phyloP scores from a whole-genome alignment of 2,113 vertebrate genomes.

The Thryonomys swinderianus region DNA sequence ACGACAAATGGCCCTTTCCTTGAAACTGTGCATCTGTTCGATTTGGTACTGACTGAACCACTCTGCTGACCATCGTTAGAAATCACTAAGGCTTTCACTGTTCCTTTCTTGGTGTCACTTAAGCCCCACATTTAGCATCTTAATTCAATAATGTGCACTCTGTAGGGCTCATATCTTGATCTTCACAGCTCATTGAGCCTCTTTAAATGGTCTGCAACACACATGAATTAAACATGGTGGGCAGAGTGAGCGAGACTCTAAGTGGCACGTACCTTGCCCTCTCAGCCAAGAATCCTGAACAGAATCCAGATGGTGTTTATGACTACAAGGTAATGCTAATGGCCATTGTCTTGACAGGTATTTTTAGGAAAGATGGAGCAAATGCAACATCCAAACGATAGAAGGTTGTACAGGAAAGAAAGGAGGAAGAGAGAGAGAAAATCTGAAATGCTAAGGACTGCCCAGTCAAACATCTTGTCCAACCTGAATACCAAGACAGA shows the following conservation, averaged over 20 bases:
- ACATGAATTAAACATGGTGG: constrained; percentile 79
- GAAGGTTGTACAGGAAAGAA: neutral
- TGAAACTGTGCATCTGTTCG: constrained; percentile 71
- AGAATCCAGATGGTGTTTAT: constrained; percentile 7
- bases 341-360: neutral
- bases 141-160: constrained; percentile 77
- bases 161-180: constrained; percentile 70
- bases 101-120: constrained; percentile 44
- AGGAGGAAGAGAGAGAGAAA: neutral
- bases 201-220: constrained; percentile 67
- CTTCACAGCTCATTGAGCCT: constrained; percentile 73
- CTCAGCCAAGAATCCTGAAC: constrained; percentile 6
- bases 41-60: constrained; percentile 55
- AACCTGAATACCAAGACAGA: neutral
- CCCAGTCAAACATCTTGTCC: neutral
- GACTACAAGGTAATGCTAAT: neutral
- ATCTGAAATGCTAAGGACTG: neutral
- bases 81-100: constrained; percentile 45
- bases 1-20: constrained; percentile 75
- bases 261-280: constrained; percentile 18
- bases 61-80: constrained; percentile 44
- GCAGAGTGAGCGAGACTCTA: neutral
- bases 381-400: neutral
- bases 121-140: constrained; percentile 70
- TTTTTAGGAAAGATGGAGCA: constrained; percentile 18